These are phyloP conservation scores for Cladorhizidae sp. DNA, from an alignment of 37 sponge, comb jelly and placozoan genomes.

Conservation along the genomic window DNA sequence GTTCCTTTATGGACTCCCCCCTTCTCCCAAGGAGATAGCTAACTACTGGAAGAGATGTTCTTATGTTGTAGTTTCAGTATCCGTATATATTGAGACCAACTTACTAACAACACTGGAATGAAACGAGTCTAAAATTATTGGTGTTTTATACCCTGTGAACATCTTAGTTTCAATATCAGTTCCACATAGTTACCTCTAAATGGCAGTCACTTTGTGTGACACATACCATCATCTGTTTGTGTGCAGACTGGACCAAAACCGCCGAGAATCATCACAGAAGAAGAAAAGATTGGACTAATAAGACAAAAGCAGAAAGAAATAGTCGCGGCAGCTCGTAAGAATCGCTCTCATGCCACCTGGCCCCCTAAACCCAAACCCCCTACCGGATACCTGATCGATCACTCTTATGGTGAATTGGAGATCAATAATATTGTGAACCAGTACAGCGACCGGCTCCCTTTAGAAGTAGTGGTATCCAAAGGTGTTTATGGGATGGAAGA, in stretches of 20 bases:
- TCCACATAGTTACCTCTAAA: no score
- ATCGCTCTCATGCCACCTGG: neutral
- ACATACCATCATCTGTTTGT: no score
- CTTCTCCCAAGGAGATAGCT: no score
- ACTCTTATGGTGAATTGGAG: neutral
- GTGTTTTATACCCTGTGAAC: no score
- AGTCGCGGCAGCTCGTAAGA: neutral
- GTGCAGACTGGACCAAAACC: slow-evolving; percentile 1
- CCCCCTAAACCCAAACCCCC: neutral
- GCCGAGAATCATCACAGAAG: neutral
- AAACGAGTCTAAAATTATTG: no score
- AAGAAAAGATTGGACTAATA: neutral
- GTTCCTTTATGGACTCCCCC: no score
- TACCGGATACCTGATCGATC: neutral
- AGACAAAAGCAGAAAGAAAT: neutral
- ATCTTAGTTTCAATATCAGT: no score
- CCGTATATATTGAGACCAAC: no score
- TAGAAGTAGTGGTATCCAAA: slow-evolving; percentile 9
- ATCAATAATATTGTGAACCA: neutral
- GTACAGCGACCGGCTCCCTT: slow-evolving; percentile 1
- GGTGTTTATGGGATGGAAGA: slow-evolving; percentile 23
- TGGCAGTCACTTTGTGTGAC: no score
- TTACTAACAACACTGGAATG: no score
- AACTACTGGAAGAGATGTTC: no score
- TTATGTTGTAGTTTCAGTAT: no score